Evolutionary conservation across 1,140 invertebrate genomes (phyloP), one percentile per base, ranked within the genome.

Genomic region (Drosophila varians): DNA sequence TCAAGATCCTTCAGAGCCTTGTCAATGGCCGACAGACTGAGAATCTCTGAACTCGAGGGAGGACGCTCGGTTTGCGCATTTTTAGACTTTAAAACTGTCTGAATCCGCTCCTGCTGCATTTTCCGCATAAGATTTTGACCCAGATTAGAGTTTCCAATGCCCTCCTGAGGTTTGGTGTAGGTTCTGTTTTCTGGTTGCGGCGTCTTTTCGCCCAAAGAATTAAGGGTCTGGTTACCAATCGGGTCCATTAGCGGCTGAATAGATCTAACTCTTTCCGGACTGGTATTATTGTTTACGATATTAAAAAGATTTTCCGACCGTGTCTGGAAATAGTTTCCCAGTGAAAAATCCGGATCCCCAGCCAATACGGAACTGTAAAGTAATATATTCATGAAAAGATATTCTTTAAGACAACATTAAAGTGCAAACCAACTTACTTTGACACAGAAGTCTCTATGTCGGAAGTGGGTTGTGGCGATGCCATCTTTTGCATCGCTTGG

Each of bases 21-120:
- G 46, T 89, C 89, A 9, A 90, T 90, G 6, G 89, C 89, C 1
- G 89, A 84, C 11, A 90, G 51, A 46, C 86, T 89, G 2, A 90
- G 46, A 4, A 90, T 34, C 12, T 90, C 87, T 0, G 89, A 90
- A 12, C 46, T 80, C 0, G 77, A 73, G 6, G 77, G 60, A 23
- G 56, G 28, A 6, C 65, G 72, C 19, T 74, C 75, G 6, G 43
- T 19, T 31, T 62, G 66, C 0, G 25, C 26, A 28, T 43, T 49
- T 0, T 26, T 51, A 4, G 23, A 4, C 28, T 77, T 60, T 6
- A 64, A 21, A 0, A 47, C 68, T 2, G 64, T 55, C 9, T 82
- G 58, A 5, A 65, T 55, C 2, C 70, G 68, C 0, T 69, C 73
- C 14, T 69, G 69, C 12, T 70, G 75, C 62, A 61, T 79, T 16